Percentiles rank a stretch among this genome's conserved stretches.
Evolutionary conservation across 2,113 vertebrate species (phyloP).

Genomic region (Micromys minutus): DNA sequence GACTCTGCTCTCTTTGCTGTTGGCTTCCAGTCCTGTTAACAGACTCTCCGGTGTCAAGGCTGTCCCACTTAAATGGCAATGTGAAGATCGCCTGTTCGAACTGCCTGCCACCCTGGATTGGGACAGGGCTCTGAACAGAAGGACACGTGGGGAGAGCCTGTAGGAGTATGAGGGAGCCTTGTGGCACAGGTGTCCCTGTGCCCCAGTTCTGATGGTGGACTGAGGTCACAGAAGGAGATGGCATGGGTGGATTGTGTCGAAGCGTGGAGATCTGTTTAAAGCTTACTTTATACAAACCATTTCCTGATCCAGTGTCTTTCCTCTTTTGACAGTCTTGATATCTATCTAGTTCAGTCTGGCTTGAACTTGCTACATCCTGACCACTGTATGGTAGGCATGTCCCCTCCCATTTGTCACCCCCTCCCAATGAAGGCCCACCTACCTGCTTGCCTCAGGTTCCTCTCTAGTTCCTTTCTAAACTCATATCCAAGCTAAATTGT

Average conservation of each 20-base stretch:
- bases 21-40: neutral
- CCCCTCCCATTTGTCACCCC: neutral
- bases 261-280: neutral
- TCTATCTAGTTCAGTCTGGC: too few species aligned
- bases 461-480: neutral
- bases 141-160: neutral
- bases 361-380: neutral
- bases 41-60: neutral
- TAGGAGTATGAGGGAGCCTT: neutral
- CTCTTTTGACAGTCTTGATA: neutral
- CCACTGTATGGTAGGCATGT: neutral
- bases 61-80: neutral
- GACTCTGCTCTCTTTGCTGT: neutral
- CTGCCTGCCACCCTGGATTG: neutral
- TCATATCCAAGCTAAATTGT: neutral
- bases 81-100: neutral
- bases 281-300: neutral
- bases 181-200: neutral
- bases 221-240: neutral
- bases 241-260: neutral
- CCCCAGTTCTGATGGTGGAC: too few species aligned
- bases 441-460: fast-evolving
- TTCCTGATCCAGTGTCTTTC: neutral
- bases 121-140: neutral
- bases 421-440: neutral